phyloP scores from a whole-genome alignment of 2,888 invertebrate genomes.

The Laothoe populi region DNA sequence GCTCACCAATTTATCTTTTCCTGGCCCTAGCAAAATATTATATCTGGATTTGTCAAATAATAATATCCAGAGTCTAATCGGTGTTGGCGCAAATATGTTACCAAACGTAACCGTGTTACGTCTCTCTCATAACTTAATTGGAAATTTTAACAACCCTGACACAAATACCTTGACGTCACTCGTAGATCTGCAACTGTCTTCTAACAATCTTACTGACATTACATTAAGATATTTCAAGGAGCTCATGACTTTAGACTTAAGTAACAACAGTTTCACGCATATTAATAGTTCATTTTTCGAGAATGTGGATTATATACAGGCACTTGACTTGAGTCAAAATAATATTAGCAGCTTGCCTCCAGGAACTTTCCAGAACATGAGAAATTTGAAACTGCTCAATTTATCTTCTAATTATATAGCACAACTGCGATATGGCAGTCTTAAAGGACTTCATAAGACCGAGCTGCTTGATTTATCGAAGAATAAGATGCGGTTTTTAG shows the following conservation, averaged over 20 bases:
- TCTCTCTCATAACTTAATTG: slow-evolving; percentile 60
- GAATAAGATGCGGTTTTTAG: slow-evolving; percentile 61
- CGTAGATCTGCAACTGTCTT: slow-evolving; percentile 56
- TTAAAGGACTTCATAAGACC: slow-evolving; percentile 66
- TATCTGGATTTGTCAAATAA: slow-evolving; percentile 65
- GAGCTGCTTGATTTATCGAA: slow-evolving; percentile 68
- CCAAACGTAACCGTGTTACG: slow-evolving; percentile 57
- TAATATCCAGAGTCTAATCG: slow-evolving; percentile 47
- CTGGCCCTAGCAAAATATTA: slow-evolving; percentile 46
- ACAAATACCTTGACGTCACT: slow-evolving; percentile 58
- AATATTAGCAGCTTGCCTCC: slow-evolving; percentile 59
- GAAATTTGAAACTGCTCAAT: slow-evolving; percentile 64
- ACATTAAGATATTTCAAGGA: slow-evolving; percentile 60
- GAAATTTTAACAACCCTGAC: slow-evolving; percentile 57
- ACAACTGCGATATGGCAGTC: slow-evolving; percentile 64
- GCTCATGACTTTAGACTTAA: slow-evolving; percentile 59
- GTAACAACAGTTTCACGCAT: slow-evolving; percentile 54
- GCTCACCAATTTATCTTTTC: slow-evolving; percentile 51
- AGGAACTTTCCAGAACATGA: slow-evolving; percentile 66
- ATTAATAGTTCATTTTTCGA: slow-evolving; percentile 58
- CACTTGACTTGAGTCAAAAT: slow-evolving; percentile 66
- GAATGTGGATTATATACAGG: slow-evolving; percentile 57
- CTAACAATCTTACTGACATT: slow-evolving; percentile 58
- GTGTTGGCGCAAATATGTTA: slow-evolving; percentile 44
- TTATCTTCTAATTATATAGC: slow-evolving; percentile 63